A percentile compares a stretch with the other conserved stretches of the same genome.
Evolutionary conservation across 2,797 vertebrate species (phyloP).

Genomic region (Danio tinwini): DNA sequence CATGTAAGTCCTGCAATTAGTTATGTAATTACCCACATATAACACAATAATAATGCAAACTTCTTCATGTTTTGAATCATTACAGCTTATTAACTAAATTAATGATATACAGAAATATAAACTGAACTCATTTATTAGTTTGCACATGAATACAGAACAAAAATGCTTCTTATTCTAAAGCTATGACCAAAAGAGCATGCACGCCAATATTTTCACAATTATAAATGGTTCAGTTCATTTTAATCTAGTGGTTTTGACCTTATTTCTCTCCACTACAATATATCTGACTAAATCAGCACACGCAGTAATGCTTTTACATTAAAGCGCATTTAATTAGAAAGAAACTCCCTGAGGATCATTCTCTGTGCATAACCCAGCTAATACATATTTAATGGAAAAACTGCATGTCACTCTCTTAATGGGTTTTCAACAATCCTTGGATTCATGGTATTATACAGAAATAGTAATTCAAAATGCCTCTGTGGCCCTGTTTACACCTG

Average conservation of each 20-base stretch:
- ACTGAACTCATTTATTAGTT: neutral
- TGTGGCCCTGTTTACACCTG: too few species aligned
- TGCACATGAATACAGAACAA: neutral
- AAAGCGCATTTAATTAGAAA: constrained; percentile 48
- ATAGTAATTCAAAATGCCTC: neutral
- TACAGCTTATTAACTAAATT: neutral
- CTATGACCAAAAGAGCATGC: neutral
- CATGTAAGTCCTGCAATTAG: neutral
- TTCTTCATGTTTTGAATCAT: neutral
- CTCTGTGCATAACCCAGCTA: constrained; percentile 37
- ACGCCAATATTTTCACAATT: constrained; percentile 8
- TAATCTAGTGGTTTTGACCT: constrained; percentile 32
- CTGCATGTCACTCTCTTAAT: constrained; percentile 35
- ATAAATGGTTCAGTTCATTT: constrained; percentile 17
- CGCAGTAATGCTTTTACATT: constrained; percentile 27
- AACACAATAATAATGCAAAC: constrained; percentile 6
- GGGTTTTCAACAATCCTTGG: constrained; percentile 36
- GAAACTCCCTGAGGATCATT: constrained; percentile 21
- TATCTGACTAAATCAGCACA: constrained; percentile 23
- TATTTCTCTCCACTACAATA: constrained; percentile 25
- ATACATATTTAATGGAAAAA: constrained; percentile 45
- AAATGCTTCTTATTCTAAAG: neutral
- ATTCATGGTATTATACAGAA: constrained; percentile 28
- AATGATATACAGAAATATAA: neutral
- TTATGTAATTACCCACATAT: neutral